Evolutionary conservation across 2,888 invertebrate genomes (phyloP).

Genomic region (Hipparchia semele): DNA sequence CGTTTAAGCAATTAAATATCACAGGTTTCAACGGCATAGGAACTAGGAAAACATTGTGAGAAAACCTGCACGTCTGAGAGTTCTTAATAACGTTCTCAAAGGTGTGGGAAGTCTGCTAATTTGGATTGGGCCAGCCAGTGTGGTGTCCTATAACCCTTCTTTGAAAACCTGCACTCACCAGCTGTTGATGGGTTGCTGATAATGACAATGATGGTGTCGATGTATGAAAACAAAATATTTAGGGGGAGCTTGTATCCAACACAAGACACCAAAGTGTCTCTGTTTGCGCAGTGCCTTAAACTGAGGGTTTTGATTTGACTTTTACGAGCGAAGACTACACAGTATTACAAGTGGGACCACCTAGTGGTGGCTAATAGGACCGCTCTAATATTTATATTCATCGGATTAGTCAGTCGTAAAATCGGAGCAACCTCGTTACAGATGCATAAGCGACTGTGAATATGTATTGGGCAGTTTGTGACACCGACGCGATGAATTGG

Average conservation of each 20-base stretch:
- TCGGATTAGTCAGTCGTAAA: constrained; percentile 65
- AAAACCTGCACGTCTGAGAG: no score
- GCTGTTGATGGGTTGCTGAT: no score
- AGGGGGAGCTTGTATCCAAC: not conserved
- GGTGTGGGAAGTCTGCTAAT: no score
- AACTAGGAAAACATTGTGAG: no score
- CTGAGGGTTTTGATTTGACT: constrained; percentile 2
- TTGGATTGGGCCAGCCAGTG: no score
- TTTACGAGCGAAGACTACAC: constrained; percentile 19
- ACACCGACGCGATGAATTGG: constrained; percentile 49
- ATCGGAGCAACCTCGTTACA: constrained; percentile 51
- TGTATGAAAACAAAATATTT: no score
- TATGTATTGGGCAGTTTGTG: constrained; percentile 41
- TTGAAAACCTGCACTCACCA: no score
- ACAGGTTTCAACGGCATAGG: no score
- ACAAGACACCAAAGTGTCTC: not conserved
- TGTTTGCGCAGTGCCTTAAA: not conserved
- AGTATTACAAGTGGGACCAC: constrained; percentile 32
- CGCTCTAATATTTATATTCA: constrained; percentile 45
- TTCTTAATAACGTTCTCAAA: no score
- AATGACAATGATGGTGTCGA: no score
- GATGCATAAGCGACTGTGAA: constrained; percentile 36
- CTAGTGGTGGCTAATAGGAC: constrained; percentile 42
- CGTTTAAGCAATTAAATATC: no score
- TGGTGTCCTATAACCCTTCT: no score